Percentiles rank a stretch among this genome's conserved stretches.
Conservation (phyloP, 23 tunicate species). For the Trididemnum miniatum region DNA sequence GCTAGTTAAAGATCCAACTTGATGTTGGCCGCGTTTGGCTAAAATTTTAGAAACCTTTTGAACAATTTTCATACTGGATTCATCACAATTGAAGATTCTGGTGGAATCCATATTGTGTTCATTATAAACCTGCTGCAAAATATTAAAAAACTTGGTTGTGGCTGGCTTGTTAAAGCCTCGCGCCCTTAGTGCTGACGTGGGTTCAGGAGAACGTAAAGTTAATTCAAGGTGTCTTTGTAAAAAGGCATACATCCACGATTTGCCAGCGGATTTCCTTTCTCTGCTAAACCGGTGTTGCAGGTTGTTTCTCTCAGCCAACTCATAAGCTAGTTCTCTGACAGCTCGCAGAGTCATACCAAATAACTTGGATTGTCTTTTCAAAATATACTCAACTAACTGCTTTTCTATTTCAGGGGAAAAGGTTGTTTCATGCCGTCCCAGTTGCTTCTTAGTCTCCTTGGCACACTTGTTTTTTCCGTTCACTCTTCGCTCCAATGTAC, state of each 20-base stretch:
- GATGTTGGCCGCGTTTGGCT: background rate
- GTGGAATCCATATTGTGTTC: background rate
- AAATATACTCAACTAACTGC: background rate
- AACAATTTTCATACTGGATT: background rate
- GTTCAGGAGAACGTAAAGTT: background rate
- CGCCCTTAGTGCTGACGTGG: background rate
- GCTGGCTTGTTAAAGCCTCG: background rate
- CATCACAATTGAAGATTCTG: background rate
- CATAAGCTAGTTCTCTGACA: background rate
- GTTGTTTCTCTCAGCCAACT: background rate
- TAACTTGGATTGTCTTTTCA: background rate
- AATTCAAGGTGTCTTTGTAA: background rate
- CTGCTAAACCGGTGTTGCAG: background rate
- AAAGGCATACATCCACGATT: background rate
- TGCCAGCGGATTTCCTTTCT: background rate
- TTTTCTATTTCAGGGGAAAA: background rate
- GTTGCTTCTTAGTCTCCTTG: background rate
- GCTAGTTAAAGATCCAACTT: background rate
- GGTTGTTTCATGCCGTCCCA: background rate
- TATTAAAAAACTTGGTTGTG: background rate
- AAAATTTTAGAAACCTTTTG: background rate
- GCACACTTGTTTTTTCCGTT: background rate
- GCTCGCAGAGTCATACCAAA: background rate
- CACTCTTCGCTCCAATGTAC: background rate
- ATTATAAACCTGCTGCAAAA: background rate